Percentiles rank a stretch among this genome's conserved stretches.
phyloP scores from a whole-genome alignment of 92 coral and sea anemone genomes.

The Zoanthus gigantus region DNA sequence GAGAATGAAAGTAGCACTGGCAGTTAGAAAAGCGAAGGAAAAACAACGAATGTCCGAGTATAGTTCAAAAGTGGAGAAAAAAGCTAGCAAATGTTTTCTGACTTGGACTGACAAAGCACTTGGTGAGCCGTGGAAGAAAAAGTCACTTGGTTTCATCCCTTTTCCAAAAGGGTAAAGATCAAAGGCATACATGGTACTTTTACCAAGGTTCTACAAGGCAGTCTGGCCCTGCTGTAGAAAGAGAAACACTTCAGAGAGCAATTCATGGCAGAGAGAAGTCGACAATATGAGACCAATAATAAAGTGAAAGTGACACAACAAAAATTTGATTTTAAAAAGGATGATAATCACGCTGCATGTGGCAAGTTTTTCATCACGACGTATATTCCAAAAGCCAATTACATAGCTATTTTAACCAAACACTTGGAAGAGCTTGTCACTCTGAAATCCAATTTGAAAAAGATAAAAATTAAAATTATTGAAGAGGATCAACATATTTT shows the following conservation, averaged over 20 bases:
- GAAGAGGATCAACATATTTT: constrained; percentile 20
- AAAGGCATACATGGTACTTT: constrained; percentile 42
- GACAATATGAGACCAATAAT: constrained; percentile 43
- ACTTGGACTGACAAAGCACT: constrained; percentile 61
- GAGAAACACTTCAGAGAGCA: constrained; percentile 53
- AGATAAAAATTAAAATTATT: constrained; percentile 20
- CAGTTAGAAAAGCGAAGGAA: background rate
- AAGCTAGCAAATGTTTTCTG: background rate
- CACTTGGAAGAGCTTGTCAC: constrained; percentile 41
- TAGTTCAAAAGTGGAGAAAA: too few species aligned
- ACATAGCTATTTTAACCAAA: constrained; percentile 34
- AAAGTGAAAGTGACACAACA: constrained; percentile 37
- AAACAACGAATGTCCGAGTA: too few species aligned
- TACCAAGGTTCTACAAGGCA: constrained; percentile 53
- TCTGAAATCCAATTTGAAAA: constrained; percentile 19
- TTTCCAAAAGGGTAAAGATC: constrained; percentile 65
- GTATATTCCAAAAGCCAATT: constrained; percentile 29
- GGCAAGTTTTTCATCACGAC: constrained; percentile 39
- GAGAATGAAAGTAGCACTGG: background rate
- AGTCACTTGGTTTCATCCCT: constrained; percentile 57
- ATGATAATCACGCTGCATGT: constrained; percentile 51
- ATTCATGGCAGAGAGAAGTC: constrained; percentile 68
- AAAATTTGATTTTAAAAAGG: constrained; percentile 45
- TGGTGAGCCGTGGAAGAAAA: constrained; percentile 66
- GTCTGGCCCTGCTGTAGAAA: constrained; percentile 57